Base-by-base conservation (phyloP, 2,113 vertebrate genomes). In the Cynocephalus volans region DNA sequence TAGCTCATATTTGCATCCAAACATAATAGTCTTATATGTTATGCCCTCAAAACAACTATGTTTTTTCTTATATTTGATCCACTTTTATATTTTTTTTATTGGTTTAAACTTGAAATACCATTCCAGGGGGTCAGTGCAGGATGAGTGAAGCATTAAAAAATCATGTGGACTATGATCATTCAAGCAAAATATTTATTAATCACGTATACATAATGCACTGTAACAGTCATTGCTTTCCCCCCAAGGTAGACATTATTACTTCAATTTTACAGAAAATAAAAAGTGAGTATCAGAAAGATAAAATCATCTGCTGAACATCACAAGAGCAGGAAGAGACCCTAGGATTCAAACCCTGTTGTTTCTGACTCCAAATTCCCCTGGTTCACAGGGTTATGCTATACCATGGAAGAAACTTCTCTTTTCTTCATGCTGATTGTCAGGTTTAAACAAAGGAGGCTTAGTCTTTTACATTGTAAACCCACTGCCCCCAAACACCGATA, bases 21-120 rank as follows among this genome's bases (percentile, higher is more conserved):
- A 91, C 24, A 54, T 65, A 52, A 45, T 24, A 33, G 10, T 41
- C 31, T 12, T n/a, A 26, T 36, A 52, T 15, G 58, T 18, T 23
- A 41, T 58, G 6, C 7, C 81, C n/a, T 82, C 58, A 33, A 88
- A 79, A 88, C 18, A 64, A 36, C 23, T 13, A 84, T n/a, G 48
- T 36, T 91, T 77, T 75, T n/a, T 64, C 8, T 69, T 64, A 41
- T 18, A 86, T 92, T 80, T 72, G 8, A 80, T 48, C 12, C 5
- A 81, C 13, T 72, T 76, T 45, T 81, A 65, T 58, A 21, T 93
- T 96, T 65, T 85, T 79, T 48, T 86, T 28, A 50, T 73, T 62
- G 5, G 54, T 88, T 89, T 91, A 69, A 95, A 89, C 18, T 88
- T 75, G 41, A 56, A 69, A 23, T n/a, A 73, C 50, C 50, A 45